Conservation (phyloP, 2,797 vertebrate genomes). For the Melanogrammus aeglefinus region DNA sequence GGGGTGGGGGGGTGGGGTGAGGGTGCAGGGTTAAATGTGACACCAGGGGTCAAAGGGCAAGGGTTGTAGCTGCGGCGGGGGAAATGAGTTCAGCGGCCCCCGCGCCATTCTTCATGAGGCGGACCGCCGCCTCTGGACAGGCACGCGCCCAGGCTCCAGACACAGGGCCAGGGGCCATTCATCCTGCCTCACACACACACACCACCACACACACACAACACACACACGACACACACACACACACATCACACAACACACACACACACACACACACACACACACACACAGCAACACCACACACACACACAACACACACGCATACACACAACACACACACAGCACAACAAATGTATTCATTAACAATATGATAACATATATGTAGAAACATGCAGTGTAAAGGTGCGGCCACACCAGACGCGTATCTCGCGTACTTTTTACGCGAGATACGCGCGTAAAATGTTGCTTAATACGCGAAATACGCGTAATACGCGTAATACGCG, state of each 20-base stretch:
- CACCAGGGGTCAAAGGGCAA: constrained; percentile 68
- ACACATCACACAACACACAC: constrained; percentile 19
- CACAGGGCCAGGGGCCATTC: constrained; percentile 17
- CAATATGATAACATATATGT: not conserved
- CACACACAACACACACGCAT: constrained; percentile 22
- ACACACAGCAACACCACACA: constrained; percentile 18
- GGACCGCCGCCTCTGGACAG: constrained; percentile 30
- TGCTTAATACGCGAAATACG: too few species aligned
- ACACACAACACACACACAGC: constrained; percentile 23
- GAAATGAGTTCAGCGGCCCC: constrained; percentile 73
- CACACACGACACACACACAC: constrained; percentile 23
- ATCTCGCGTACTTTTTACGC: too few species aligned
- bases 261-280: constrained; percentile 25
- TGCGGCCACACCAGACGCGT: too few species aligned
- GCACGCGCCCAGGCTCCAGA: constrained; percentile 9
- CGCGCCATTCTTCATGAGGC: constrained; percentile 54
- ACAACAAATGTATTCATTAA: not conserved
- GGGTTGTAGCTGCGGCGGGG: constrained; percentile 63
- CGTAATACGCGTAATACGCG: too few species aligned
- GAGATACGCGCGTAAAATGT: too few species aligned
- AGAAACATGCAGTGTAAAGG: not conserved
- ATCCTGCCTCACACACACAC: constrained; percentile 12
- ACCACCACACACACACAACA: constrained; percentile 24
- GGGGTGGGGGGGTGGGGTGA: constrained; percentile 25
- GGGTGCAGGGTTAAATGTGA: constrained; percentile 43